These are phyloP conservation scores for Nansenia antarctica DNA, from an alignment of 2,113 vertebrate genomes.

Conservation along the genomic window DNA sequence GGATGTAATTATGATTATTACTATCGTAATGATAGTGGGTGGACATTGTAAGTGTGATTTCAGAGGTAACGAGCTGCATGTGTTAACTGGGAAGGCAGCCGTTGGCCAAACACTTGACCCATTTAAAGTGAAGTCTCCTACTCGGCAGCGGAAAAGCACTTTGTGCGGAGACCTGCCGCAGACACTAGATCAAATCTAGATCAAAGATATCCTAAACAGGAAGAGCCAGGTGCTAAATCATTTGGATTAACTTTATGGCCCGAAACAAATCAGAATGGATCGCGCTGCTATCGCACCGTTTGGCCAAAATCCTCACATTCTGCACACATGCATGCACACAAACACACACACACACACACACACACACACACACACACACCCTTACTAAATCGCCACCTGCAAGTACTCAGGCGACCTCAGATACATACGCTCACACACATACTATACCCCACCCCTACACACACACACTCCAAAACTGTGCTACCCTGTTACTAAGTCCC, in stretches of 20 bases:
- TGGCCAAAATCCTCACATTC: not conserved
- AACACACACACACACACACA: not conserved
- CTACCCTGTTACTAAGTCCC: not conserved
- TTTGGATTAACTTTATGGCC: not conserved
- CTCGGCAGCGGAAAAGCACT: not conserved
- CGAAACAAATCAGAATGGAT: not conserved
- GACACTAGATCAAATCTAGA: not conserved
- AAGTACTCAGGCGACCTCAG: not conserved
- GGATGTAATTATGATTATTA: no score
- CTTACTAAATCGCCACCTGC: not conserved
- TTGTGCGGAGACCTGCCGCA: not conserved
- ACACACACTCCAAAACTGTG: not conserved
- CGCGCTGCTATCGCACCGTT: not conserved
- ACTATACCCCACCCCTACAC: not conserved
- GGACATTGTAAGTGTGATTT: no score
- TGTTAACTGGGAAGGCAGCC: no score
- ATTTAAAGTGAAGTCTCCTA: slow-evolving; percentile 3
- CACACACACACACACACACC: not conserved
- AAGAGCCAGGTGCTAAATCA: not conserved
- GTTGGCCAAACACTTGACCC: no score
- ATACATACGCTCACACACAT: not conserved
- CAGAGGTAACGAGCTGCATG: no score
- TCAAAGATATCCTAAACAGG: not conserved
- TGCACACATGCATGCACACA: not conserved
- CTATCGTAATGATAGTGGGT: no score